These are phyloP conservation scores for Calameuta pallipes DNA, from an alignment of 2,888 invertebrate genomes.

Conservation along the genomic window DNA sequence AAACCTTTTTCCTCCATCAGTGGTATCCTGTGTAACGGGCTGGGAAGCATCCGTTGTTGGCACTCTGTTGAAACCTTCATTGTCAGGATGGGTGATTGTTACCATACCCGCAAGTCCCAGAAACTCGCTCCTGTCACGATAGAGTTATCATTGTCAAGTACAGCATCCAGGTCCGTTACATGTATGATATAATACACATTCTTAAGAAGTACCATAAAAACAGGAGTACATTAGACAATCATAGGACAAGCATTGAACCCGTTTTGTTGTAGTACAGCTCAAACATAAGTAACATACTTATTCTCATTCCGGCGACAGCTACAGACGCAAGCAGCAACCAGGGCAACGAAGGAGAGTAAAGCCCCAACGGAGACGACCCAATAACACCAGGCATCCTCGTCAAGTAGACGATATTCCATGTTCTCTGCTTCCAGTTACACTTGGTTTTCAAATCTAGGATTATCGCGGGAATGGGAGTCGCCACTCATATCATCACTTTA, in stretches of 20 bases:
- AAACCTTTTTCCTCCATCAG: slow-evolving; percentile 63
- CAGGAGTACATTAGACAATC: neutral
- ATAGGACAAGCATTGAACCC: neutral
- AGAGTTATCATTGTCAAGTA: slow-evolving; percentile 40
- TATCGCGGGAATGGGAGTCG: slow-evolving; percentile 3
- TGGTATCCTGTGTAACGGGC: slow-evolving; percentile 52
- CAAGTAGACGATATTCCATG: slow-evolving; percentile 54
- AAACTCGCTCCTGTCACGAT: slow-evolving; percentile 74
- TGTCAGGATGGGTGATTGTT: slow-evolving; percentile 77
- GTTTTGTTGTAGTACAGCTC: neutral
- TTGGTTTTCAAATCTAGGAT: slow-evolving; percentile 14
- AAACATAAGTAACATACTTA: slow-evolving; percentile 71
- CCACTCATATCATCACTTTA: neutral
- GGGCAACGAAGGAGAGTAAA: slow-evolving; percentile 68
- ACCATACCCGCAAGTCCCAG: slow-evolving; percentile 80
- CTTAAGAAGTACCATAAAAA: neutral
- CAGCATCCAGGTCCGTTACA: slow-evolving; percentile 22
- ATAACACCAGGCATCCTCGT: slow-evolving; percentile 60
- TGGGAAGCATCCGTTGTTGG: slow-evolving; percentile 51
- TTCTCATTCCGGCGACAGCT: slow-evolving; percentile 80
- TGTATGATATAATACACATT: slow-evolving; percentile 2
- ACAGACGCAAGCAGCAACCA: slow-evolving; percentile 78
- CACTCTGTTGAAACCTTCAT: slow-evolving; percentile 57
- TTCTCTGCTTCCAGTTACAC: slow-evolving; percentile 24
- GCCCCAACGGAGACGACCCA: slow-evolving; percentile 60